phyloP scores from a whole-genome alignment of 2,113 vertebrate species.

The Psittacula cyanocephala region DNA sequence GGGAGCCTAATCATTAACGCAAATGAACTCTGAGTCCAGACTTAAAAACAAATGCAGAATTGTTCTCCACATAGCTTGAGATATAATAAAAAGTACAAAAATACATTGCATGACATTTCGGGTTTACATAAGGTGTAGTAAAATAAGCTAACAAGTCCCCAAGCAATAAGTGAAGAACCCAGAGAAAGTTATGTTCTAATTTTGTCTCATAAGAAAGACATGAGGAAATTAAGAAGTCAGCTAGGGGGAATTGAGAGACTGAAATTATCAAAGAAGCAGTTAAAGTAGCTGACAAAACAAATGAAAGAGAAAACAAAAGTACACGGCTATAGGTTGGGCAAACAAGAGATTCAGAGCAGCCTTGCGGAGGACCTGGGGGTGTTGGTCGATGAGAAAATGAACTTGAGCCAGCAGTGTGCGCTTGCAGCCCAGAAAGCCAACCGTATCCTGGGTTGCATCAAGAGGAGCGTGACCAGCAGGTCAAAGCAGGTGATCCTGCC shows the following conservation, averaged over 20 bases:
- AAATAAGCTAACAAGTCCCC: neutral
- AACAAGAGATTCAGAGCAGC: too few relatives aligned
- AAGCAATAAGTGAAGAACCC: constrained; percentile 11
- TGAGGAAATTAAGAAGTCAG: neutral
- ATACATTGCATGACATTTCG: neutral
- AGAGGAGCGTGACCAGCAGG: too few relatives aligned
- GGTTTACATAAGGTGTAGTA: neutral
- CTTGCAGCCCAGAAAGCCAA: too few relatives aligned
- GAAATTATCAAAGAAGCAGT: neutral
- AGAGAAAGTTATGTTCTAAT: constrained; percentile 8
- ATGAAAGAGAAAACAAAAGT: neutral
- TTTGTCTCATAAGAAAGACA: neutral
- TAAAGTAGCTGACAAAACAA: neutral
- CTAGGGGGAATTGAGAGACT: neutral
- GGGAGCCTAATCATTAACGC: neutral
- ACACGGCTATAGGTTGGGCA: too few relatives aligned
- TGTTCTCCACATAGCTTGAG: neutral
- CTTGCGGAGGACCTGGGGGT: too few relatives aligned
- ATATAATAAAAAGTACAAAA: neutral
- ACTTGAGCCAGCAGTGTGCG: too few relatives aligned
- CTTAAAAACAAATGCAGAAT: neutral
- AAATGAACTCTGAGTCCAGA: neutral
- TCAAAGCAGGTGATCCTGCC: too few relatives aligned
- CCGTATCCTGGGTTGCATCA: too few relatives aligned
- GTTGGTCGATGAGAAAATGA: too few relatives aligned